Evolutionary conservation across 1,140 invertebrate species (phyloP), one percentile per base, ranked within the genome.

Genomic region (Pseudomyrmex dendroicus): DNA sequence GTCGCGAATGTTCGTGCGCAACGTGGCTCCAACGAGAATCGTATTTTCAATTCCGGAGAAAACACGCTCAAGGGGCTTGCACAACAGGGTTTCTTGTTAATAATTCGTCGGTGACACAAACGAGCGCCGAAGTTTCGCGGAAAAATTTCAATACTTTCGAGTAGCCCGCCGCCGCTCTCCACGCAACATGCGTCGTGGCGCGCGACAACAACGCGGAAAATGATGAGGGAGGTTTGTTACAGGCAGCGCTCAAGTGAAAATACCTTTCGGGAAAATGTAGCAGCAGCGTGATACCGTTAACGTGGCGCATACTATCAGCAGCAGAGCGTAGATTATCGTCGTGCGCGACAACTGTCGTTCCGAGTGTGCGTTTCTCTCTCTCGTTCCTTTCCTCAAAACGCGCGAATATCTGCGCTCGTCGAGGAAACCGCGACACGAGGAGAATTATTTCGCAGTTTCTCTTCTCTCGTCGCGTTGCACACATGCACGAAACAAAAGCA

Each of bases 261-360:
- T 92, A 94, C 93, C 93, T 94, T 93, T 91, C 76, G 93, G 93
- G 73, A 89, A 94, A 86, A 93, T 90, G 91, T 94, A 94, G 91
- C 93, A 94, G 86, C 92, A 87, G 61, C 88, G 78, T 54, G 86
- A 89, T 67, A 87, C 80, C 59, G 87, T 89, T 82, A 90, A 76
- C 78, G 84, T 84, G 50, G 57, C 73, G 83, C 82, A 86, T 52
- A 88, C 52, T 76, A 90, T 83, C 86, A 91, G 85, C 68, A 91
- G 62, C 63, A 91, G 57, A 35, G 64, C 67, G 82, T 90, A 86
- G 76, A 77, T 86, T 89, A 84, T 76, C 78, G 77, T 89, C 82
- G 86, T 78, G 66, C 57, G 73, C 52, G 83, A 63, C 67, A 48
- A 52, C 50, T 72, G 73, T 80, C 15, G 73, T 15, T 57, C 59